Conservation (phyloP, 2,888 invertebrate species). For the Drosophila nigricruria region DNA sequence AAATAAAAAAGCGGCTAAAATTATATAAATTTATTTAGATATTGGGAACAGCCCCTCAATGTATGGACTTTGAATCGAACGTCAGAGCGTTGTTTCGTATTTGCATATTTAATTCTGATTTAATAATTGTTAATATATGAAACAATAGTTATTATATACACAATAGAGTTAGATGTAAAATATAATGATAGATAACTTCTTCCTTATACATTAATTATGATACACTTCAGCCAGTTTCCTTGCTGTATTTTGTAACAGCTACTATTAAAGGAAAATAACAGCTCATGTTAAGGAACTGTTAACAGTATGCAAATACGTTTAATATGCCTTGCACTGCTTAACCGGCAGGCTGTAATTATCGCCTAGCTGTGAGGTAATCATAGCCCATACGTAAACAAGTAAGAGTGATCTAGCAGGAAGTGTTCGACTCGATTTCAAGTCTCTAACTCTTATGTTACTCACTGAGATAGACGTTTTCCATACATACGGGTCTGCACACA, state of each 20-base stretch:
- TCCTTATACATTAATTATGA: slow-evolving; percentile 38
- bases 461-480: neutral
- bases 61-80: slow-evolving; percentile 49
- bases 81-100: slow-evolving; percentile 33
- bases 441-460: neutral
- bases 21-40: slow-evolving; percentile 21
- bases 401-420: slow-evolving; percentile 4
- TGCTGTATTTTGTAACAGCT: too few species aligned
- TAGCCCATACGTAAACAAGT: neutral
- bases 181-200: neutral
- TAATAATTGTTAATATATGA: neutral
- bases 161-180: neutral
- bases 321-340: slow-evolving; percentile 2
- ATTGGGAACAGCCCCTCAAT: slow-evolving; percentile 22
- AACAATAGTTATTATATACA: neutral
- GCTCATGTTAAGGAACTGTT: neutral
- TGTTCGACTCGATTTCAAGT: neutral
- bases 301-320: neutral
- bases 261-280: neutral
- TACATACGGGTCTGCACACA: neutral
- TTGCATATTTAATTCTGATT: slow-evolving; percentile 14
- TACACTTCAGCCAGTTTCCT: slow-evolving; percentile 18
- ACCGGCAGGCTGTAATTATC: slow-evolving; percentile 20
- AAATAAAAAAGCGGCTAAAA: slow-evolving; percentile 28
- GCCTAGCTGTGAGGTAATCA: slow-evolving; percentile 10